Evolutionary conservation across 2,113 vertebrate genomes (phyloP).

Genomic region (Lophura nycthemera): DNA sequence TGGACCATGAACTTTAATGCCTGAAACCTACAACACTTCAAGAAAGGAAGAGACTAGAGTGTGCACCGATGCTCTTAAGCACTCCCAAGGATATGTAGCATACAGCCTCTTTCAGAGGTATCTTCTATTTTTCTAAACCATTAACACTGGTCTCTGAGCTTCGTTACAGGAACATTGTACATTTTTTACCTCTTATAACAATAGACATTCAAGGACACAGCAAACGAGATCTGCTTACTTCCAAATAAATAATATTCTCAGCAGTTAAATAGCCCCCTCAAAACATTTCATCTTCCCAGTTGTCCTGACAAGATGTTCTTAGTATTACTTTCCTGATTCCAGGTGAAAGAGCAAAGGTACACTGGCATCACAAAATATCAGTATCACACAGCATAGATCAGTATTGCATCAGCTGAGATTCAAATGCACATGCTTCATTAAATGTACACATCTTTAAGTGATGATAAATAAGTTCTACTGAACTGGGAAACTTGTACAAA

Average conservation of each 20-base stretch:
- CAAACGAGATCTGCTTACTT: background rate
- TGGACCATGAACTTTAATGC: background rate
- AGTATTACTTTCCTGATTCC: background rate
- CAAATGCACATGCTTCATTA: background rate
- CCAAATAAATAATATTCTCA: background rate
- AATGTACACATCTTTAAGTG: background rate
- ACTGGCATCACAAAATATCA: background rate
- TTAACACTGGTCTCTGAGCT: conserved; percentile 10
- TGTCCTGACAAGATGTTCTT: background rate
- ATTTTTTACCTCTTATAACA: conserved; percentile 26
- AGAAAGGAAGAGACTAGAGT: background rate
- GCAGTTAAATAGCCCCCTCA: background rate
- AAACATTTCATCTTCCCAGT: background rate
- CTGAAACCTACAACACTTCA: background rate
- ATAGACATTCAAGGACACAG: background rate
- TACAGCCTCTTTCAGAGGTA: background rate
- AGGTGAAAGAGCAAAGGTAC: background rate
- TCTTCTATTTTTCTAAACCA: background rate
- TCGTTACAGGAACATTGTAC: background rate
- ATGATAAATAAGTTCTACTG: background rate
- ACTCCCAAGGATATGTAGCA: background rate
- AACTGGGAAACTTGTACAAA: background rate
- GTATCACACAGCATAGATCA: background rate
- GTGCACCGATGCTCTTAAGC: background rate
- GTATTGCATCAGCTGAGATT: background rate